Evolutionary conservation across 2,797 vertebrate genomes (phyloP), one percentile per base, ranked within the genome.

Genomic region (Cynodonichthys magdalenae): DNA sequence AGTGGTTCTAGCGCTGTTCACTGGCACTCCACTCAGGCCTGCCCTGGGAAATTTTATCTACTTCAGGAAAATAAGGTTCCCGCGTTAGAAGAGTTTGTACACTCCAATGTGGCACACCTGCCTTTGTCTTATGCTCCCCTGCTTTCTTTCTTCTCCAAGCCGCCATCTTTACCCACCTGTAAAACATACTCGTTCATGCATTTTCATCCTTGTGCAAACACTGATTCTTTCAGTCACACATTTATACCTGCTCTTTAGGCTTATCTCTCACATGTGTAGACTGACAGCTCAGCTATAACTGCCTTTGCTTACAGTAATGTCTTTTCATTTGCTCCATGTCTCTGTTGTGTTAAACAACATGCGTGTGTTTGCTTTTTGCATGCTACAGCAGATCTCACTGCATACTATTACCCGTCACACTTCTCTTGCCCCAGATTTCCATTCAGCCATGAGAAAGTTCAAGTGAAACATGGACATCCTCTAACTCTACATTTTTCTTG

Each of bases 261-360:
- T 85, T 84, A 83, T 87, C 86, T 84, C 81, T 86, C 74, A 63
- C 81, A 77, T 66, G 69, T 81, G 77, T 82, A 75, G 83, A 76
- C 76, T 18, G 81, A 87, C 81, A 88, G 83, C 69, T 87, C 72
- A 39, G 58, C 82, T 76, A 75, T 85, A 53, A 75, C 80, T 79
- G 70, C 85, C 73, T 77, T 85, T 64, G 65, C 80, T 64, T 79
- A 84, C 86, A 80, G 56, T 85, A 58, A 77, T 83, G 81, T 83
- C 78, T 90, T 92, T 90, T 92, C 74, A 84, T 90, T 89, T 87
- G 89, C 89, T 81, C 60, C 1, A 28, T 17, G 28, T 81, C 63
- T 63, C 81, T 91, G 85, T 90, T 90, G 89, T 92, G 83, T 91
- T 49, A 87, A 87, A 92, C 89, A 90, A 84, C 82, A 89, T 70